Evolutionary conservation across 1,140 invertebrate genomes (phyloP), one percentile per base, ranked within the genome.

Genomic region (Vanessa atalanta): DNA sequence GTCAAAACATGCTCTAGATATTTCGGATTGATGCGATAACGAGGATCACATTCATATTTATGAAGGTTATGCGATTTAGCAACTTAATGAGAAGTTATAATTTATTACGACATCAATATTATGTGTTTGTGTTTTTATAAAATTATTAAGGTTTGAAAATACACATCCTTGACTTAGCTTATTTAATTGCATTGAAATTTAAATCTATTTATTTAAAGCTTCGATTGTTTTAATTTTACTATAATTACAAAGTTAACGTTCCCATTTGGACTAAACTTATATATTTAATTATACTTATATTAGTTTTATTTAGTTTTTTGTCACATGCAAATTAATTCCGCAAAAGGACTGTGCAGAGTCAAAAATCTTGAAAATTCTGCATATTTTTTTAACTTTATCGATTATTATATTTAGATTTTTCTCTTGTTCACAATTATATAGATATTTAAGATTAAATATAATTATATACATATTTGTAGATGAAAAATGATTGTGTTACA

Each of bases 1-100:
- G 7, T 43, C 37, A 51, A 51, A 67, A 51, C 31, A 31, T 67
- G 65, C 65, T 67, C 43, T 67, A 67, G 48, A 67, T 67, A 67
- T 15, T 53, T 37, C 31, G 48, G 15, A 67, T 31, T 23, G 65
- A 67, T 67, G 65, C 50, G 65, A 67, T 67, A 67, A 67, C 50
- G 43, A 53, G 65, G n/a, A 47, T 26, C 14, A n/a, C 48, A 67
- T 67, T 67, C 26, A 65, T 65, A 65, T 60, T 23, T 60, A 26
- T 60, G 55, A 60, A 60, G 55, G 55, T 60, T 60, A 60, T 26
- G 20, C 55, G 55, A 26, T 60, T 60, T 60, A 60, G n/a, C 51
- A 53, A 9, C 37, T 43, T 51, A 51, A 51, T 51, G n/a, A n/a
- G 48, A 51, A 51, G 48, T 60, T 26, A 23, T 26, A 13, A 60